Evolutionary conservation across 2,797 vertebrate species (phyloP).

Genomic region (Danio jaintianensis): DNA sequence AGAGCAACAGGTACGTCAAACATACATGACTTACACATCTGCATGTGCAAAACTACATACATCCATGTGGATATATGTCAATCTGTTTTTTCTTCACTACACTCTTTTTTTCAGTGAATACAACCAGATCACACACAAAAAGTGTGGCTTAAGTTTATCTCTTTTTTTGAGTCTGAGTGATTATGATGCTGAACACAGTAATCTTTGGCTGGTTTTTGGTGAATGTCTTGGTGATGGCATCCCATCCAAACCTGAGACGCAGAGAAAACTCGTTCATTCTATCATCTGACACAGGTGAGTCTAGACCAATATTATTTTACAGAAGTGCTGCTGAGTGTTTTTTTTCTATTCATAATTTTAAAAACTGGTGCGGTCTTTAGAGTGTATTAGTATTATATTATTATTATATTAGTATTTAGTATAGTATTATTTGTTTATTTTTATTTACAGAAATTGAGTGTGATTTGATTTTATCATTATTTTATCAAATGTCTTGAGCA

Average conservation of each 20-base stretch:
- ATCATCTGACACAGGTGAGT: conserved; percentile 69
- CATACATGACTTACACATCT: not conserved
- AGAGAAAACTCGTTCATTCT: conserved; percentile 64
- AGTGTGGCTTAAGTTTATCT: conserved; percentile 12
- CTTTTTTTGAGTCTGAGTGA: conserved; percentile 10
- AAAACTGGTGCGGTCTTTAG: not conserved
- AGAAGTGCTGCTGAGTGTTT: not conserved
- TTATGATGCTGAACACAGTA: conserved; percentile 53
- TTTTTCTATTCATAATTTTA: not conserved
- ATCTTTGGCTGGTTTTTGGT: conserved; percentile 69
- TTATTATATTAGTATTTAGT: too few species aligned
- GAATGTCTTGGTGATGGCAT: conserved; percentile 65
- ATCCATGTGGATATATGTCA: not conserved
- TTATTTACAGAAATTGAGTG: too few species aligned
- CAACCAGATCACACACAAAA: conserved; percentile 3
- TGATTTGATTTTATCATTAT: not conserved
- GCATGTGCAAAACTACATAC: not conserved
- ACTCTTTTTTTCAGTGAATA: conserved; percentile 19
- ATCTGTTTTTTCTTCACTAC: not conserved
- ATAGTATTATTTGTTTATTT: not conserved
- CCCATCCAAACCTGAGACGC: conserved; percentile 50
- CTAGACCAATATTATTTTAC: conserved; percentile 13
- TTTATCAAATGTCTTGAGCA: too few species aligned
- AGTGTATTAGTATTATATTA: too few species aligned
- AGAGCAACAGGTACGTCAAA: conserved; percentile 59